Evolutionary conservation across 2,888 invertebrate genomes (phyloP).

Genomic region (Leptura quadrifasciata): DNA sequence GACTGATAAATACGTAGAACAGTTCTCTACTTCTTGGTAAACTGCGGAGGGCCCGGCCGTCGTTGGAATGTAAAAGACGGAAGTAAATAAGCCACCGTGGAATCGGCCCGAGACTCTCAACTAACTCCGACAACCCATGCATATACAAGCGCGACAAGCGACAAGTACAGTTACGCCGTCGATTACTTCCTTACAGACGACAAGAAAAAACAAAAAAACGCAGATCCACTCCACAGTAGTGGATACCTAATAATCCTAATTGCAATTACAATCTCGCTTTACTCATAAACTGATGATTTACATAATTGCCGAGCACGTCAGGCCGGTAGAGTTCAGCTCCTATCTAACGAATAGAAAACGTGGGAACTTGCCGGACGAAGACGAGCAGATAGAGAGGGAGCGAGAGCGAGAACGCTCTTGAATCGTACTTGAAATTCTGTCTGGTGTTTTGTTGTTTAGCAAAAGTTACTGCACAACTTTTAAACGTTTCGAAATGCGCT

Average conservation of each 20-base stretch:
- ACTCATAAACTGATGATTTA: slow-evolving; percentile 47
- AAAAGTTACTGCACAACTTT: slow-evolving; percentile 45
- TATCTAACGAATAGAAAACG: slow-evolving; percentile 60
- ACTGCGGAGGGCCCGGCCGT: neutral
- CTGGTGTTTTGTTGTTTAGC: slow-evolving; percentile 35
- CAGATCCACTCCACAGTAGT: slow-evolving; percentile 18
- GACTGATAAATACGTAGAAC: too few species aligned
- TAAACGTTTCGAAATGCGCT: slow-evolving; percentile 37
- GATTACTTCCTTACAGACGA: slow-evolving; percentile 20
- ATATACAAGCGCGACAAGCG: neutral
- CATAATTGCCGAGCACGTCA: slow-evolving; percentile 42
- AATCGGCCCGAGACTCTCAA: slow-evolving; percentile 9
- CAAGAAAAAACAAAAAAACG: slow-evolving; percentile 9
- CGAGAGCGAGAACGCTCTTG: slow-evolving; percentile 27
- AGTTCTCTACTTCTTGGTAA: too few species aligned
- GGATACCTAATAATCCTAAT: slow-evolving; percentile 40
- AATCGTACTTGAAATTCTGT: slow-evolving; percentile 41
- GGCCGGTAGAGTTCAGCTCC: slow-evolving; percentile 36
- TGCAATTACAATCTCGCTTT: slow-evolving; percentile 42
- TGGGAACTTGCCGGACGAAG: slow-evolving; percentile 54
- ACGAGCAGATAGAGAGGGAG: slow-evolving; percentile 38
- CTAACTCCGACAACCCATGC: neutral
- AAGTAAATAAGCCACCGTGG: slow-evolving; percentile 4
- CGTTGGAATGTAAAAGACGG: neutral
- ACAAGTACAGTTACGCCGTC: slow-evolving; percentile 3